Evolutionary conservation across 2,113 vertebrate genomes (phyloP).

Genomic region (Drymodes brunneopygia): DNA sequence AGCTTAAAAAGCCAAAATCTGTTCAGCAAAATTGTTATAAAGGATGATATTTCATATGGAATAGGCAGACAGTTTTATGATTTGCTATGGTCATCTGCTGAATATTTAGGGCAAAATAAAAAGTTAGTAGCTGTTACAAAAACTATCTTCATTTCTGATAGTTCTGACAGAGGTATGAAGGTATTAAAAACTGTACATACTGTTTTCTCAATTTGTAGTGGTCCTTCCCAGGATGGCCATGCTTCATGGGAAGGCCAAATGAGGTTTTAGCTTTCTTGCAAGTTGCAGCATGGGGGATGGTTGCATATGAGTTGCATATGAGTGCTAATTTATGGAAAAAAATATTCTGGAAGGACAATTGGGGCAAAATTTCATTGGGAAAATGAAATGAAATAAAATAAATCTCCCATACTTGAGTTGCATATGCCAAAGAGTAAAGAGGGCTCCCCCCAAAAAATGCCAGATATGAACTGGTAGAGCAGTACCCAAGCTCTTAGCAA

Average conservation of each 20-base stretch:
- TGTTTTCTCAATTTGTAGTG: background rate
- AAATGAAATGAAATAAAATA: background rate
- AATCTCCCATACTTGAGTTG: background rate
- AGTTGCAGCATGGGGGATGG: background rate
- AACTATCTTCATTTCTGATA: background rate
- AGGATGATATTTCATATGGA: background rate
- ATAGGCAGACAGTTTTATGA: background rate
- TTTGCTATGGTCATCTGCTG: background rate
- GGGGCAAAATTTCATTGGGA: background rate
- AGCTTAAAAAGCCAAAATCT: constrained; percentile 5
- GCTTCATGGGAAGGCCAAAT: background rate
- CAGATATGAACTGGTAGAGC: background rate
- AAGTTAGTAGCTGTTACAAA: background rate
- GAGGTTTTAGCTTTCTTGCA: background rate
- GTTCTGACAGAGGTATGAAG: background rate
- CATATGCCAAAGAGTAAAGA: background rate
- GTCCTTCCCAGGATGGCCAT: background rate
- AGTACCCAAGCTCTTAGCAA: background rate
- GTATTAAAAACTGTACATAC: background rate
- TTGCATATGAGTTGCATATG: background rate
- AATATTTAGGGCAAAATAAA: background rate
- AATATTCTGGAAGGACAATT: background rate
- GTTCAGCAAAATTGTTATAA: background rate
- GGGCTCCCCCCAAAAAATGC: background rate
- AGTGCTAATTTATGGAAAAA: background rate